Conservation (phyloP, 2,113 vertebrate species). For the Pristiophorus japonicus region DNA sequence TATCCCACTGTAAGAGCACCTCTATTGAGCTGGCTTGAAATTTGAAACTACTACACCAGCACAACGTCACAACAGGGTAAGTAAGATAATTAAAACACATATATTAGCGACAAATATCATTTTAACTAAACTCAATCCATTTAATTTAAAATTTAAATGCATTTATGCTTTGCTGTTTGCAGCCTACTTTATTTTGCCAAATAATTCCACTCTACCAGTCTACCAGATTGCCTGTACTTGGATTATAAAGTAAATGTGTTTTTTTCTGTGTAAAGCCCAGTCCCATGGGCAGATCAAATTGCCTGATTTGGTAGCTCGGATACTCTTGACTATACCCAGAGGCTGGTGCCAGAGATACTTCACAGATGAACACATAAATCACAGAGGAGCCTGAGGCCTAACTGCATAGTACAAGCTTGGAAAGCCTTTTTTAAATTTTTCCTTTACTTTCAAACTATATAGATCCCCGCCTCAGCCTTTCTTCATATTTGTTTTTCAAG, state of each 20-base stretch:
- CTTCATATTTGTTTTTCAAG: not conserved
- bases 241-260: not conserved
- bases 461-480: not conserved
- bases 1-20: not conserved
- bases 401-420: not conserved
- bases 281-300: not conserved
- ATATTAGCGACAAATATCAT: conserved; percentile 45
- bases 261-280: not conserved
- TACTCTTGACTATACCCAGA: not conserved
- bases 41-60: not conserved
- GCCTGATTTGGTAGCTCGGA: not conserved
- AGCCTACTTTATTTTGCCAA: not conserved
- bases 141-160: conserved; percentile 61
- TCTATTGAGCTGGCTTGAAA: not conserved
- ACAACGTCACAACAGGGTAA: not conserved
- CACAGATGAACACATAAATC: conserved; percentile 11
- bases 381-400: not conserved
- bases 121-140: conserved; percentile 51
- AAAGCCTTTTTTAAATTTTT: not conserved
- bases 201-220: not conserved
- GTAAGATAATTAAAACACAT: not conserved
- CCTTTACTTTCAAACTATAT: not conserved
- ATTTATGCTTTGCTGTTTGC: conserved; percentile 49
- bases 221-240: not conserved
- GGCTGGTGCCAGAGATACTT: conserved; percentile 1